phyloP scores from a whole-genome alignment of 2,113 vertebrate genomes.

The Irena cyanogastra region DNA sequence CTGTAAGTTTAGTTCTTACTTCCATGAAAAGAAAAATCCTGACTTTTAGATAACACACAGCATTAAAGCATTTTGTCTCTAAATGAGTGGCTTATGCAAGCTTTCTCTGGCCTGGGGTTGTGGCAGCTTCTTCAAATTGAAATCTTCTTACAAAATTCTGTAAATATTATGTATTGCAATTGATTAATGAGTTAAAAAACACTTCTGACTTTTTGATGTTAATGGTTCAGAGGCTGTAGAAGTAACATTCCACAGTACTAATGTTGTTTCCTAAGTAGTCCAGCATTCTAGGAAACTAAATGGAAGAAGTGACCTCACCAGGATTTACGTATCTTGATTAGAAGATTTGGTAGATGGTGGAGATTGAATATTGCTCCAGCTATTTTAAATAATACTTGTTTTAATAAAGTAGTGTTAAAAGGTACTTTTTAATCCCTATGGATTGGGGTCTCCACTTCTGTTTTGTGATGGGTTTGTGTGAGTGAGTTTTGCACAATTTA shows the following conservation, averaged over 20 bases:
- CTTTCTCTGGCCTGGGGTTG: background rate
- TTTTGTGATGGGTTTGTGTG: background rate
- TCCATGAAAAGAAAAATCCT: background rate
- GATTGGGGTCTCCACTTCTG: background rate
- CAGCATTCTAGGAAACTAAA: background rate
- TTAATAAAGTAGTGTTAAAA: background rate
- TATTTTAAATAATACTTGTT: background rate
- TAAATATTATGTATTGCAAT: background rate
- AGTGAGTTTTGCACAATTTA: background rate
- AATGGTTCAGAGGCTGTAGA: background rate
- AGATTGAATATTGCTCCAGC: background rate
- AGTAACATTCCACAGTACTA: background rate
- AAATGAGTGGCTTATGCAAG: background rate
- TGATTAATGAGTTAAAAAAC: background rate
- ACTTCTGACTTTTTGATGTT: background rate
- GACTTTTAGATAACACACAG: background rate
- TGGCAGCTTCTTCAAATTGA: background rate
- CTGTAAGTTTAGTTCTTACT: background rate
- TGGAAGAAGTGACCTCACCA: background rate
- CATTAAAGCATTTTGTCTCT: background rate
- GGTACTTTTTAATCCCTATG: background rate
- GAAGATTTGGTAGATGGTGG: background rate
- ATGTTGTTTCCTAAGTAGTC: background rate
- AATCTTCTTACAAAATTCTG: background rate
- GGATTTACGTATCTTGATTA: background rate